Conservation (phyloP, 2,113 vertebrate species). For the Sapajus apella region DNA sequence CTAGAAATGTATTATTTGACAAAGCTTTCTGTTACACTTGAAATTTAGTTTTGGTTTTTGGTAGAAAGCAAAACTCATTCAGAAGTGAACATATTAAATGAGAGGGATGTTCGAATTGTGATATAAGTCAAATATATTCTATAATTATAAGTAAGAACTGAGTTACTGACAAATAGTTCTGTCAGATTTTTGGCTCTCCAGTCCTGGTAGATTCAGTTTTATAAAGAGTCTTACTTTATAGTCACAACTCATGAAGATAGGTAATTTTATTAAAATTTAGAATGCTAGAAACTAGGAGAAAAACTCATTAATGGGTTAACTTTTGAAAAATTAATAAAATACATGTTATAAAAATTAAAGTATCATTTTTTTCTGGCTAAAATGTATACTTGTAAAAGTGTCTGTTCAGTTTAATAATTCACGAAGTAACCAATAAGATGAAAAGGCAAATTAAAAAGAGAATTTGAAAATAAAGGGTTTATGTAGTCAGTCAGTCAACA, state of each 20-base stretch:
- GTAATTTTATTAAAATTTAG: neutral
- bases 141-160: neutral
- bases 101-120: neutral
- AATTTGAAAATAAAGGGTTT: neutral
- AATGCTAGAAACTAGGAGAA: neutral
- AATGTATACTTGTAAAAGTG: neutral
- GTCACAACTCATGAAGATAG: neutral
- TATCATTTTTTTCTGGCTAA: neutral
- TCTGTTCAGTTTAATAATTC: conserved; percentile 15
- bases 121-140: neutral
- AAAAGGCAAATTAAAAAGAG: neutral
- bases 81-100: neutral
- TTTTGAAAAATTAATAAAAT: neutral
- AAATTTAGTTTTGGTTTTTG: neutral
- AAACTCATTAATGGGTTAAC: neutral
- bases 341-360: neutral
- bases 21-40: neutral
- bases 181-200: neutral
- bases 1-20: neutral
- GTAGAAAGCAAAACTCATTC: neutral
- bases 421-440: neutral
- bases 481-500: neutral
- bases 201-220: neutral
- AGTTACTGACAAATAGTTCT: neutral
- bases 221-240: neutral